Evolutionary conservation across 2,113 vertebrate species (phyloP).

Genomic region (Calidris pugnax): DNA sequence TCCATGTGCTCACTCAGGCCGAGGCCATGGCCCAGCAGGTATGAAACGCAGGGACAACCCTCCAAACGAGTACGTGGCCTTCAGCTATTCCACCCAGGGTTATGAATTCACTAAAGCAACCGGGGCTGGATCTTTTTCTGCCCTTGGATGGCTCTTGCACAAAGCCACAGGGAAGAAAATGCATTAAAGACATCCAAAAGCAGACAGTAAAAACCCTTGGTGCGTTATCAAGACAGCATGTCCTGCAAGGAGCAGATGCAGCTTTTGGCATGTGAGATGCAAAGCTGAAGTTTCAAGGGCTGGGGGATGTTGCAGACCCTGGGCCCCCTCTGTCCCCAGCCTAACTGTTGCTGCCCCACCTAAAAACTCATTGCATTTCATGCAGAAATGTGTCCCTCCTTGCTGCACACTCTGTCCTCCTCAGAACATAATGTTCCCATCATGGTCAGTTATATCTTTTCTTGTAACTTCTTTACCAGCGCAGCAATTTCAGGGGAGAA

Average conservation of each 20-base stretch:
- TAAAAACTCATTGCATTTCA: not conserved
- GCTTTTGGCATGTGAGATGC: not conserved
- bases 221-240: not conserved
- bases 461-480: not conserved
- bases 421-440: not conserved
- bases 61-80: fast-evolving
- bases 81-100: not conserved
- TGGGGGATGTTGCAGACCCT: not conserved
- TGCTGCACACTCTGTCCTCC: not conserved
- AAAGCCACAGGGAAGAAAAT: not conserved
- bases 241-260: not conserved
- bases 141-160: not conserved
- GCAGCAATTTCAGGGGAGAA: not conserved
- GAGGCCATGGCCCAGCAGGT: slow-evolving; percentile 85
- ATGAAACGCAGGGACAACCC: not conserved
- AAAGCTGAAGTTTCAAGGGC: not conserved
- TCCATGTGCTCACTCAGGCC: slow-evolving; percentile 78
- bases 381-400: not conserved
- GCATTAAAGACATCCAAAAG: not conserved
- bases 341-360: not conserved
- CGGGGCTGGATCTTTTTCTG: not conserved
- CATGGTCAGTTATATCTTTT: not conserved
- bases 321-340: not conserved
- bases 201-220: not conserved
- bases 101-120: fast-evolving